Conservation (phyloP, 1,140 invertebrate genomes). For the Cataglyphis hispanica region DNA sequence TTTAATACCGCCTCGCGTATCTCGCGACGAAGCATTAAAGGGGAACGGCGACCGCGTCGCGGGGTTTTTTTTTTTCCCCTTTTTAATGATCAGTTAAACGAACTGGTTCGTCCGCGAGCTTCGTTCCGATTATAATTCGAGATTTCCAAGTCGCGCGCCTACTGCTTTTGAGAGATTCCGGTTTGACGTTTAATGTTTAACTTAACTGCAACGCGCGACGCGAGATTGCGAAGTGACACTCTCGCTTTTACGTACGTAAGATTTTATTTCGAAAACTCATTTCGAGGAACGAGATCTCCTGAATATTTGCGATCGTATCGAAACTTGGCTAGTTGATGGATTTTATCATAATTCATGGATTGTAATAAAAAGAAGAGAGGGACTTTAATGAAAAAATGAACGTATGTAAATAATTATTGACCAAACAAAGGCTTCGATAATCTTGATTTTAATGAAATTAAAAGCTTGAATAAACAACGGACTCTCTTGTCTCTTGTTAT, state of each 20-base stretch:
- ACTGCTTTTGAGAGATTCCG: conserved; percentile 54
- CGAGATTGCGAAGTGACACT: background rate
- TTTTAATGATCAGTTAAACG: conserved; percentile 25
- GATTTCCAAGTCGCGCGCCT: conserved; percentile 45
- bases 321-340: background rate
- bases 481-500: too few relatives aligned
- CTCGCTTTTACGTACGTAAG: conserved; percentile 35
- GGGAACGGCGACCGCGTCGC: background rate
- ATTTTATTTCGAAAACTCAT: conserved; percentile 19
- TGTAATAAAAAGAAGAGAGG: background rate
- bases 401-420: background rate
- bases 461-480: background rate
- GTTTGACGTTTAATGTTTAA: conserved; percentile 39
- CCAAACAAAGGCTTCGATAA: too few relatives aligned
- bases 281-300: conserved; percentile 9
- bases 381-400: too few relatives aligned
- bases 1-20: conserved; percentile 18
- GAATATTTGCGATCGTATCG: background rate
- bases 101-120: conserved; percentile 28
- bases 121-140: conserved; percentile 52
- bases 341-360: background rate
- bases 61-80: conserved; percentile 27
- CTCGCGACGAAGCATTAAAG: conserved; percentile 39
- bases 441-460: too few relatives aligned
- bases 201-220: background rate